phyloP scores from a whole-genome alignment of 2,113 vertebrate genomes.

The Myanophis thanlyinensis region DNA sequence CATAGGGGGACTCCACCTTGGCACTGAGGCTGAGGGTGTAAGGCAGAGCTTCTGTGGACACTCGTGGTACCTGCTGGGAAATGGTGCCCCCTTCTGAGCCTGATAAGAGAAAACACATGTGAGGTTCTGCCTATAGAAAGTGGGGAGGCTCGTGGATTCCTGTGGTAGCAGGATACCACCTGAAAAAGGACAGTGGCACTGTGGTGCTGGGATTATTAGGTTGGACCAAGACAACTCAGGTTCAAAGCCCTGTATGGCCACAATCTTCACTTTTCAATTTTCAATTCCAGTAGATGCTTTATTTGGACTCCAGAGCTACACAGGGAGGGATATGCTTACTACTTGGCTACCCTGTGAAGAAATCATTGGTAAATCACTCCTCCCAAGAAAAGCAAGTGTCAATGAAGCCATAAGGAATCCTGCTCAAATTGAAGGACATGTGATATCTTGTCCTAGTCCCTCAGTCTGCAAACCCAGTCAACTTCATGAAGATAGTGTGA shows the following conservation, averaged over 20 bases:
- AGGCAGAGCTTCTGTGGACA: conserved; percentile 60
- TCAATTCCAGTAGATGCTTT: not conserved
- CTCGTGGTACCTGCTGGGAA: not conserved
- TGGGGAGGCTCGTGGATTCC: not conserved
- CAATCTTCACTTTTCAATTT: not conserved
- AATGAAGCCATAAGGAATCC: not conserved
- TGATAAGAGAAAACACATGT: not conserved
- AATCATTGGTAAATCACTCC: not conserved
- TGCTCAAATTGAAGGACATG: not conserved
- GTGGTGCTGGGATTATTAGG: not conserved
- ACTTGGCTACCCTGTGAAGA: not conserved
- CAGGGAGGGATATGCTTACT: not conserved
- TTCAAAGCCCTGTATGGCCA: not conserved
- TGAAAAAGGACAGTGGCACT: not conserved
- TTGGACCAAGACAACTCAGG: not conserved
- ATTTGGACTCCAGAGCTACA: not conserved
- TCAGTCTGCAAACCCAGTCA: not conserved
- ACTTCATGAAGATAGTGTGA: not conserved
- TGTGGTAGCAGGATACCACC: not conserved
- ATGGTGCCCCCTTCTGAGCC: not conserved
- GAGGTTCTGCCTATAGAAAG: not conserved
- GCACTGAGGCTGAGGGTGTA: conserved; percentile 73
- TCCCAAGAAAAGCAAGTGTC: not conserved
- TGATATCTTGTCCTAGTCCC: not conserved
- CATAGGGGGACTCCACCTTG: conserved; percentile 69